Evolutionary conservation across 2,113 vertebrate genomes (phyloP).

Genomic region (Clinocottus analis): DNA sequence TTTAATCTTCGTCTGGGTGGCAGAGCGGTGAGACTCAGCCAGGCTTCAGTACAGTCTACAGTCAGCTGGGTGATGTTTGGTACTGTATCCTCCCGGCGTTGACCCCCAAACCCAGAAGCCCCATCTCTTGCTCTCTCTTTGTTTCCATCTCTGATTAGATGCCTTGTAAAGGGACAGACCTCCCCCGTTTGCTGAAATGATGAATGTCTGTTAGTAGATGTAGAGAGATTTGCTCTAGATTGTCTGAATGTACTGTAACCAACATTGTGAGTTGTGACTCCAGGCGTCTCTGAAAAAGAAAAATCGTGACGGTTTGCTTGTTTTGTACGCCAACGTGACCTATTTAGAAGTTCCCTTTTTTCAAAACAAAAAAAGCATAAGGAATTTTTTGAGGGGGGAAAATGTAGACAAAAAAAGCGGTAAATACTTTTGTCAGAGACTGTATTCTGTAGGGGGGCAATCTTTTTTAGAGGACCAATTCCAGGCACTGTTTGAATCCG

Average conservation of each 20-base stretch:
- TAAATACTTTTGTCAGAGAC: constrained; percentile 40
- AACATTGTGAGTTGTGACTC: constrained; percentile 34
- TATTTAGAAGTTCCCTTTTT: constrained; percentile 30
- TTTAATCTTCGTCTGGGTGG: constrained; percentile 40
- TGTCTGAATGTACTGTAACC: constrained; percentile 65
- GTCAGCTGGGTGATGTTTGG: constrained; percentile 35
- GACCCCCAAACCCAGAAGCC: constrained; percentile 26
- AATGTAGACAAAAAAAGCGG: constrained; percentile 34
- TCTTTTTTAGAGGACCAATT: constrained; percentile 58
- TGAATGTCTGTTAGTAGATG: constrained; percentile 76
- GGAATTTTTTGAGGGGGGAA: constrained; percentile 33
- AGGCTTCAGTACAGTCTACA: constrained; percentile 20
- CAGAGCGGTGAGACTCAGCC: constrained; percentile 25
- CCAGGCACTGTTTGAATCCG: constrained; percentile 55
- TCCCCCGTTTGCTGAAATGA: constrained; percentile 55
- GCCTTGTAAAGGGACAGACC: constrained; percentile 67
- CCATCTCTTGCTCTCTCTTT: not conserved
- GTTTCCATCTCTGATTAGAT: constrained; percentile 48
- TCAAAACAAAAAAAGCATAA: constrained; percentile 3
- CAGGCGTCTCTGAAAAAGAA: constrained; percentile 26
- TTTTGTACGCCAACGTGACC: constrained; percentile 1
- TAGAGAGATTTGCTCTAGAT: constrained; percentile 70
- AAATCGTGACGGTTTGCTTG: not conserved
- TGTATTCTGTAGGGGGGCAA: constrained; percentile 29
- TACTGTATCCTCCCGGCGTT: constrained; percentile 51